Percentiles rank a stretch among this genome's conserved stretches.
These are phyloP conservation scores for Chionodraco myersi DNA, from an alignment of 2,113 vertebrate species.

Conservation along the genomic window DNA sequence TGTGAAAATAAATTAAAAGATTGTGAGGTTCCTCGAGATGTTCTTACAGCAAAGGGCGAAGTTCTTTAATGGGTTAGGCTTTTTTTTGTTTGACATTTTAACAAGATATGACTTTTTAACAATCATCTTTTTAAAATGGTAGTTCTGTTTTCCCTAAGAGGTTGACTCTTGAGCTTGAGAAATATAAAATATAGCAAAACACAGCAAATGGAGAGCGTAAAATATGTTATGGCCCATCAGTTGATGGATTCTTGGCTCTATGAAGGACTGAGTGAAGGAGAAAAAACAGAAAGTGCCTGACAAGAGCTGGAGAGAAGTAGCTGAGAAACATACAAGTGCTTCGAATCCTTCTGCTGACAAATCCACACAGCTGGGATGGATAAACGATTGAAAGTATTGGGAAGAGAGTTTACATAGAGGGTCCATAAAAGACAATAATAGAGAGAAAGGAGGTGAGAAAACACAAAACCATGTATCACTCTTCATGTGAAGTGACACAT, in stretches of 20 bases:
- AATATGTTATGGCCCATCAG: constrained; percentile 26
- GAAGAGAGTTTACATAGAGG: not conserved
- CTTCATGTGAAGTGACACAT: constrained; percentile 1
- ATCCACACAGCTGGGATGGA: constrained; percentile 49
- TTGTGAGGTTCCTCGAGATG: not conserved
- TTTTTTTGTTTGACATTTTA: not conserved
- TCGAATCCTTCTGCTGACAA: not conserved
- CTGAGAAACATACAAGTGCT: not conserved
- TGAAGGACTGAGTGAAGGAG: constrained; percentile 3
- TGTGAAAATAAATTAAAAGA: not conserved
- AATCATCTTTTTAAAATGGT: not conserved
- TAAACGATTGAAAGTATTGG: not conserved
- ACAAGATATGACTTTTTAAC: not conserved
- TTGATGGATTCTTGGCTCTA: constrained; percentile 57
- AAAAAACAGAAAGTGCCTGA: constrained; percentile 39
- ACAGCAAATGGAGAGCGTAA: not conserved
- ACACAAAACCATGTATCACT: constrained; percentile 11
- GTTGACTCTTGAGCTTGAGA: constrained; percentile 15
- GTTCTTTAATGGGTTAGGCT: not conserved
- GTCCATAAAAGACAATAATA: constrained; percentile 5
- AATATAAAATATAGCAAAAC: constrained; percentile 23
- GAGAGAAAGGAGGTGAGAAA: not conserved
- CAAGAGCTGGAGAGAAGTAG: constrained; percentile 16
- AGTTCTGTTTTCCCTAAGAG: not conserved
- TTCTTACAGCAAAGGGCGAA: not conserved